These are phyloP conservation scores for Melitaea athalia DNA, from an alignment of 2,888 invertebrate species.

Conservation along the genomic window DNA sequence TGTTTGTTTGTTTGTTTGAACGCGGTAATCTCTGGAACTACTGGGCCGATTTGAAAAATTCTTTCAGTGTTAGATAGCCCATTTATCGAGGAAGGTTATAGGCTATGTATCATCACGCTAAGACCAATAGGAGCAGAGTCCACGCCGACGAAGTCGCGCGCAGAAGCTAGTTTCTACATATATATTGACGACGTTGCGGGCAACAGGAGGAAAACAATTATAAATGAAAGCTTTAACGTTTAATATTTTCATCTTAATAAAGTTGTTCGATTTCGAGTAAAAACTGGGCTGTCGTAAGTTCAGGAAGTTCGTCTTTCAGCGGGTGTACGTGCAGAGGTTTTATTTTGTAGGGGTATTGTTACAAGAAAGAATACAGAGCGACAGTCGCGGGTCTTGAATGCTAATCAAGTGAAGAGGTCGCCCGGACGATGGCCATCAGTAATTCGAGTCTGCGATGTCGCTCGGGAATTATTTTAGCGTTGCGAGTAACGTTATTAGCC, in stretches of 20 bases:
- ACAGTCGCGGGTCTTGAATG: constrained; percentile 70
- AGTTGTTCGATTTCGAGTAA: constrained; percentile 45
- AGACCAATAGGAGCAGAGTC: too few species aligned
- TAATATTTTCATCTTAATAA: constrained; percentile 47
- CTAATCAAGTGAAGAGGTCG: constrained; percentile 69
- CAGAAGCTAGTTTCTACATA: too few species aligned
- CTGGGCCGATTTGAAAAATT: too few species aligned
- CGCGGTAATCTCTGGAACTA: too few species aligned
- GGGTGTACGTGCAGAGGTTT: constrained; percentile 75
- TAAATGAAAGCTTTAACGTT: constrained; percentile 40
- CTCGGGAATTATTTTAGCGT: constrained; percentile 46
- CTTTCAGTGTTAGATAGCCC: too few species aligned
- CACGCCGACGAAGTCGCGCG: too few species aligned
- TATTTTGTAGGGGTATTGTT: constrained; percentile 76
- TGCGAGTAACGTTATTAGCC: constrained; percentile 36
- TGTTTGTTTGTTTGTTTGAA: too few species aligned
- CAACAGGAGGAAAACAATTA: background rate
- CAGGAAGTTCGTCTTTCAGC: constrained; percentile 69
- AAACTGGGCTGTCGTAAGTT: constrained; percentile 64
- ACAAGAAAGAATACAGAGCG: constrained; percentile 71
- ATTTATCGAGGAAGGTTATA: too few species aligned
- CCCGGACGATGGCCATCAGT: constrained; percentile 66
- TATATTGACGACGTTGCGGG: too few species aligned
- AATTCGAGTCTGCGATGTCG: constrained; percentile 70
- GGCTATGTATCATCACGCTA: too few species aligned